A percentile compares a stretch with the other conserved stretches of the same genome.
Evolutionary conservation across 2,888 invertebrate species (phyloP).

Genomic region (Podotricha telesiphe): DNA sequence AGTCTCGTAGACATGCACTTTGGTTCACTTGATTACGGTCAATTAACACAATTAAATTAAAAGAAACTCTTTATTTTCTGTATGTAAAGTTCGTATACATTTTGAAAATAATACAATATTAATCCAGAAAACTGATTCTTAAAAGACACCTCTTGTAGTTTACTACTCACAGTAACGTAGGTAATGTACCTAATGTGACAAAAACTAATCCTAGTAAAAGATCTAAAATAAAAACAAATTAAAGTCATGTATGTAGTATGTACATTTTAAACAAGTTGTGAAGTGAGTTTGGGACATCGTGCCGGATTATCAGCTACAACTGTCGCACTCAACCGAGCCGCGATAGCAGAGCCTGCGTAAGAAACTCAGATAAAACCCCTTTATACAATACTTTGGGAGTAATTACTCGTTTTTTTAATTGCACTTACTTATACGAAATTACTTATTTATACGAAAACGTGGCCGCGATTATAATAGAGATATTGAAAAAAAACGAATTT

Average conservation of each 20-base stretch:
- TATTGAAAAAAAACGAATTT: slow-evolving; percentile 5
- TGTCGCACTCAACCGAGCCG: slow-evolving; percentile 25
- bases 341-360: slow-evolving; percentile 14
- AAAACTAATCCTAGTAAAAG: too few species aligned
- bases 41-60: not conserved
- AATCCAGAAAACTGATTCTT: too few species aligned
- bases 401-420: slow-evolving; percentile 13
- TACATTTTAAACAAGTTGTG: not conserved
- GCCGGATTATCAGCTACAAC: slow-evolving; percentile 20
- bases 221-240: too few species aligned
- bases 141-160: too few species aligned
- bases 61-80: not conserved
- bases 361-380: slow-evolving; percentile 17
- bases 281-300: slow-evolving; percentile 9
- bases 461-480: slow-evolving; percentile 14
- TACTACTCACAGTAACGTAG: too few species aligned
- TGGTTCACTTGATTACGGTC: not conserved
- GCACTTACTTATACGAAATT: slow-evolving; percentile 7
- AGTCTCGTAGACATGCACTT: not conserved
- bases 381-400: slow-evolving; percentile 1
- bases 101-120: too few species aligned
- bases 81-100: too few species aligned
- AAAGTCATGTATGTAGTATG: not conserved
- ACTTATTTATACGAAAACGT: slow-evolving; percentile 13
- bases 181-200: too few species aligned